These are phyloP conservation scores for Cottoperca gobio DNA, from an alignment of 2,797 vertebrate genomes.

Conservation along the genomic window DNA sequence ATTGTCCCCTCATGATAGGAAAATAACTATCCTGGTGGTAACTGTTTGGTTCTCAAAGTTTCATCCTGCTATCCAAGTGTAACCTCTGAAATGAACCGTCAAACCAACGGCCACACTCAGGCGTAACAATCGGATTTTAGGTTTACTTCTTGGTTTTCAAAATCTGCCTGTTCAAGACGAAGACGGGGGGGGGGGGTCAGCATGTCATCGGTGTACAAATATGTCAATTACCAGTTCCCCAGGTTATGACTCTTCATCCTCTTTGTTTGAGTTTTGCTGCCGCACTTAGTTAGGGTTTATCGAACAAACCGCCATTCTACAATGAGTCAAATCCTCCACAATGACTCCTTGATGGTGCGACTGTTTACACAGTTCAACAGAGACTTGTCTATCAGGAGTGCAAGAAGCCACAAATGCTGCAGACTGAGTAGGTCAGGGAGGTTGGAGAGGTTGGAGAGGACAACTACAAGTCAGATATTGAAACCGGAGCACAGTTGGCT, in stretches of 20 bases:
- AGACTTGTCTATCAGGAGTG: constrained; percentile 10
- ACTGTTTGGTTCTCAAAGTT: constrained; percentile 24
- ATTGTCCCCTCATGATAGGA: constrained; percentile 27
- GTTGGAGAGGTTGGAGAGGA: background rate
- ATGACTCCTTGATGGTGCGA: constrained; percentile 11
- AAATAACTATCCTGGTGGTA: constrained; percentile 26
- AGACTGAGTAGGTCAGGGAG: background rate
- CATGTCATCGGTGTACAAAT: background rate
- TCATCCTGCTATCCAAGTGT: background rate
- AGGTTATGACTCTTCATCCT: constrained; percentile 22
- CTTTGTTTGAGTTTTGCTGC: constrained; percentile 15
- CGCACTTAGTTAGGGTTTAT: constrained; percentile 33
- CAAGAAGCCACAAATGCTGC: constrained; percentile 6
- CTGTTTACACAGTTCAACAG: constrained; percentile 9
- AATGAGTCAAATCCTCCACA: constrained; percentile 19
- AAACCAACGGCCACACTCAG: constrained; percentile 27
- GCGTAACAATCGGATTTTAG: background rate
- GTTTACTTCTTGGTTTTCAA: constrained; percentile 12
- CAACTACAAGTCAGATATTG: background rate
- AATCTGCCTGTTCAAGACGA: constrained; percentile 11
- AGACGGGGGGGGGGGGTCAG: background rate
- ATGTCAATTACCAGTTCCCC: constrained; percentile 9
- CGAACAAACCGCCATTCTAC: constrained; percentile 10
- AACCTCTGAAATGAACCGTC: constrained; percentile 20
- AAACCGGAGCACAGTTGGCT: background rate